phyloP scores from a whole-genome alignment of 2,888 invertebrate species.

The Pyrrhia umbra region DNA sequence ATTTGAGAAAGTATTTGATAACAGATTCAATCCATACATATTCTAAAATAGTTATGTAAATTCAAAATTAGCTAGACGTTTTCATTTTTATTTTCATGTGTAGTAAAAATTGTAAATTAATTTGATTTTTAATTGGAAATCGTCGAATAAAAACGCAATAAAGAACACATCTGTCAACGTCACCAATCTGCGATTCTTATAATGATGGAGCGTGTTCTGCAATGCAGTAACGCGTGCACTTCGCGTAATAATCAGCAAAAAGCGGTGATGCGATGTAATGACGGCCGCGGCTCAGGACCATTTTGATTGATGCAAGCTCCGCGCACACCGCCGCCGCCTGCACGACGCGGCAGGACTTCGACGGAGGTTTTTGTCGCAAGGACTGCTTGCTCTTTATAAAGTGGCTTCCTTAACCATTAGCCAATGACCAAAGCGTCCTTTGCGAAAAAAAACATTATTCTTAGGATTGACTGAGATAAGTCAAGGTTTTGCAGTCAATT shows the following conservation, averaged over 20 bases:
- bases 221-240: constrained; percentile 39
- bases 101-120: constrained; percentile 2
- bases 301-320: constrained; percentile 55
- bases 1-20: neutral
- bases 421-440: constrained; percentile 14
- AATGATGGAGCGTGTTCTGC: constrained; percentile 32
- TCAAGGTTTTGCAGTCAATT: neutral
- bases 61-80: neutral
- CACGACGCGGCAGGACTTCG: neutral
- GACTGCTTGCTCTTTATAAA: constrained; percentile 16
- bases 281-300: constrained; percentile 18
- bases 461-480: neutral
- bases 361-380: constrained; percentile 27
- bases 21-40: neutral
- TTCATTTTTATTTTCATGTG: no score
- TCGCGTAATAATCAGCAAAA: constrained; percentile 55
- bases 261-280: constrained; percentile 43
- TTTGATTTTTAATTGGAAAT: constrained; percentile 5
- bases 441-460: constrained; percentile 5
- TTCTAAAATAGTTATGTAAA: neutral
- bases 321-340: neutral
- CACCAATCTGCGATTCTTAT: constrained; percentile 36
- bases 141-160: constrained; percentile 12
- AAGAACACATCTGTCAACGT: constrained; percentile 31
- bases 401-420: constrained; percentile 22